phyloP scores from a whole-genome alignment of 2,113 vertebrate species.

The Oxyruncus cristatus region DNA sequence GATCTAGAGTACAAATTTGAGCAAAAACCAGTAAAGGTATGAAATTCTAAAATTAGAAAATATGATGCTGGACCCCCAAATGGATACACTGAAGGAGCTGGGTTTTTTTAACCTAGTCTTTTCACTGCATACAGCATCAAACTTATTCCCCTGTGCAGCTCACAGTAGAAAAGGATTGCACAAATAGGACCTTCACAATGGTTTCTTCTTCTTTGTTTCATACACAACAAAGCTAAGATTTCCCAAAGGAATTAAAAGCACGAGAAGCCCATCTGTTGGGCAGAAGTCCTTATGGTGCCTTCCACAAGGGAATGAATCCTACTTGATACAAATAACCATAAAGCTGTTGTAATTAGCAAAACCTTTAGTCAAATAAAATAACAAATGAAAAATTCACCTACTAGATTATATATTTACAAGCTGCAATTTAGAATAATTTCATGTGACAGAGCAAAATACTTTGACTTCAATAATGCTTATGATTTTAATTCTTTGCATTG shows the following conservation, averaged over 20 bases:
- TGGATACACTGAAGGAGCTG: not conserved
- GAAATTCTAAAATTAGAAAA: not conserved
- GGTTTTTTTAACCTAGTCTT: not conserved
- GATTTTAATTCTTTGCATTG: not conserved
- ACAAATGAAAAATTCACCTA: not conserved
- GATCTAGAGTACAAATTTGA: not conserved
- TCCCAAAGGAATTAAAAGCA: not conserved
- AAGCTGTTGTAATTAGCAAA: not conserved
- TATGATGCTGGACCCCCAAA: not conserved
- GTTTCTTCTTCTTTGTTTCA: not conserved
- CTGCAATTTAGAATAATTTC: not conserved
- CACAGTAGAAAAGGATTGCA: not conserved
- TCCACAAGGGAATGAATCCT: not conserved
- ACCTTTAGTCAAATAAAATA: not conserved
- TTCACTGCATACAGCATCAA: not conserved
- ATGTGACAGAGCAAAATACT: not conserved
- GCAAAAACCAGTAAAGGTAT: not conserved
- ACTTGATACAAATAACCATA: not conserved
- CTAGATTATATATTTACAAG: not conserved
- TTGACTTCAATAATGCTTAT: not conserved
- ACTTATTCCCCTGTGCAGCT: not conserved
- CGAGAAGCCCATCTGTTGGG: conserved; percentile 7
- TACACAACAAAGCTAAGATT: not conserved
- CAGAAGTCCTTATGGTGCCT: not conserved
- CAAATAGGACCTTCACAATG: not conserved